Evolutionary conservation across 2,888 invertebrate species (phyloP).

Genomic region (Patella depressa): DNA sequence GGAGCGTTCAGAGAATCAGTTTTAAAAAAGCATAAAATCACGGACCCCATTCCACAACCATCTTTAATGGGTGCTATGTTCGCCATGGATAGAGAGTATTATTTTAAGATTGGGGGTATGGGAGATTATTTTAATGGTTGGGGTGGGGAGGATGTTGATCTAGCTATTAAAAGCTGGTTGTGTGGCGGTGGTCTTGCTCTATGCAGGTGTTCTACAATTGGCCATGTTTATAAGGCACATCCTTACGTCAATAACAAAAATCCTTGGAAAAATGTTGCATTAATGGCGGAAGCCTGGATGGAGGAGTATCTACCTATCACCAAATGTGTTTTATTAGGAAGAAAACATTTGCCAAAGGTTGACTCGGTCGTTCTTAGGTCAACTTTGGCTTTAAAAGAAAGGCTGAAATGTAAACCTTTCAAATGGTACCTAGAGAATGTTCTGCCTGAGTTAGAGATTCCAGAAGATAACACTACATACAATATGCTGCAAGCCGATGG

Average conservation of each 20-base stretch:
- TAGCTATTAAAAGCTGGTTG: not conserved
- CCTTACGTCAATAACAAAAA: not conserved
- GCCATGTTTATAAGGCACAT: not conserved
- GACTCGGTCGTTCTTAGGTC: not conserved
- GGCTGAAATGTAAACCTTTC: not conserved
- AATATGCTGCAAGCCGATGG: too few relatives aligned
- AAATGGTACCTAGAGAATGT: not conserved
- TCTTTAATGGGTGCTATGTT: not conserved
- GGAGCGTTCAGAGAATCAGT: not conserved
- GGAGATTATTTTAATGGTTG: constrained; percentile 5
- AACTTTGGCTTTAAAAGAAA: not conserved
- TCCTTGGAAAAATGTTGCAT: not conserved
- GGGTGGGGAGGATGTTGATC: not conserved
- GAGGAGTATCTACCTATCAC: not conserved
- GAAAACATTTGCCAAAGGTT: not conserved
- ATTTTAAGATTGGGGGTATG: not conserved
- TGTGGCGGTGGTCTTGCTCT: not conserved
- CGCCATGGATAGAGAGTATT: not conserved
- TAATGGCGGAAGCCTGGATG: not conserved
- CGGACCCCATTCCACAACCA: not conserved
- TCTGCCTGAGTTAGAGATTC: not conserved
- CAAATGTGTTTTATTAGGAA: not conserved
- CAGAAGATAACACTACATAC: not conserved
- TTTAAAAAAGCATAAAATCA: not conserved
- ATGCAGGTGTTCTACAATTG: not conserved